These are phyloP conservation scores for Monarcha castaneiventris DNA, from an alignment of 2,113 vertebrate species.

Conservation along the genomic window DNA sequence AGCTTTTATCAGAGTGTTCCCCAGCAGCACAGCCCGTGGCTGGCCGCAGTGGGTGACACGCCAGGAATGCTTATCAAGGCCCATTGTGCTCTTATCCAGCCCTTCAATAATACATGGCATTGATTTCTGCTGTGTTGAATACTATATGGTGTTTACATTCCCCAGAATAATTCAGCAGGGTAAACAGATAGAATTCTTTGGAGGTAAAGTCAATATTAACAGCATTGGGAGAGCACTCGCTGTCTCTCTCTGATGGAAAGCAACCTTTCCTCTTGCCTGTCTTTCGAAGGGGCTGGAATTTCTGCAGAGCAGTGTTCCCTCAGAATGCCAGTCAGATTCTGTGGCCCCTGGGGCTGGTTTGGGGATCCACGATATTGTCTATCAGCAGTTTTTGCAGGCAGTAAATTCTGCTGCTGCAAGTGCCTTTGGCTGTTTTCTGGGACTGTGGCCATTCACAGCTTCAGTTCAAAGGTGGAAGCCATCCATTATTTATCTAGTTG, in stretches of 20 bases:
- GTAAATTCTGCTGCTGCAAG: slow-evolving; percentile 4
- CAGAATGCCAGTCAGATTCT: background rate
- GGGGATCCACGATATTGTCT: background rate
- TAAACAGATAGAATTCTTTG: slow-evolving; percentile 63
- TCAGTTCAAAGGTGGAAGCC: slow-evolving; percentile 23
- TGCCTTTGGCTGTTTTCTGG: slow-evolving; percentile 1
- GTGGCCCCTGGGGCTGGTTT: background rate
- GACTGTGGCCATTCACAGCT: background rate
- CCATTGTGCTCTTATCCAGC: slow-evolving; percentile 57
- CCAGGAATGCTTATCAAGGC: slow-evolving; percentile 20
- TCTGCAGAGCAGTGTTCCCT: background rate
- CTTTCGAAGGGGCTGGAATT: background rate
- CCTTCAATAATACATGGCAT: slow-evolving; percentile 61
- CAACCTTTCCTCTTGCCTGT: background rate
- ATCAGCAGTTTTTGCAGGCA: slow-evolving; percentile 9
- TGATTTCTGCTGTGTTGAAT: slow-evolving; percentile 62
- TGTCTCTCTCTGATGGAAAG: slow-evolving; percentile 19
- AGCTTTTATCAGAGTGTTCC: slow-evolving; percentile 6
- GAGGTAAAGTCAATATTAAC: slow-evolving; percentile 59
- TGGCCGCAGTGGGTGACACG: background rate
- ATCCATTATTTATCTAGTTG: slow-evolving; percentile 37
- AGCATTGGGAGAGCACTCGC: background rate
- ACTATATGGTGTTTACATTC: slow-evolving; percentile 61
- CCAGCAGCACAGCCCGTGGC: background rate
- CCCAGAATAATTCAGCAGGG: slow-evolving; percentile 53